A percentile compares a stretch with the other conserved stretches of the same genome.
phyloP scores from a whole-genome alignment of 2,797 vertebrate species.

The Clamator glandarius region DNA sequence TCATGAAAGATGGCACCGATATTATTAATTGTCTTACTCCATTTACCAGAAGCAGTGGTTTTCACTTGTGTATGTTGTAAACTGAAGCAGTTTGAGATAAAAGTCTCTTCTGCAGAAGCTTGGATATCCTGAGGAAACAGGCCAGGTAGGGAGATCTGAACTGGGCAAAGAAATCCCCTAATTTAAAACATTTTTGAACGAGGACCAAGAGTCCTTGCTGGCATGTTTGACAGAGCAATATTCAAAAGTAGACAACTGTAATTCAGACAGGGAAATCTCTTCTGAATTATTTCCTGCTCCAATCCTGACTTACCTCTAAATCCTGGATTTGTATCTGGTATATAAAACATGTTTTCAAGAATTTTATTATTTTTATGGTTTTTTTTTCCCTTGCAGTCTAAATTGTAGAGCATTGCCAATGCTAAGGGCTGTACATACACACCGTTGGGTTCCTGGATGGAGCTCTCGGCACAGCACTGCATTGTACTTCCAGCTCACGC shows the following conservation, averaged over 20 bases:
- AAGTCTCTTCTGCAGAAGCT: background rate
- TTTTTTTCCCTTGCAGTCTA: background rate
- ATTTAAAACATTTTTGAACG: background rate
- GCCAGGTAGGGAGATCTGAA: background rate
- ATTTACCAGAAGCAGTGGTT: background rate
- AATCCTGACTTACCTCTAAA: background rate
- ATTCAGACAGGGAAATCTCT: background rate
- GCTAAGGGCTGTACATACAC: background rate
- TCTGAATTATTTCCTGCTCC: background rate
- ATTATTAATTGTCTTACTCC: background rate
- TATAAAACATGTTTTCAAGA: background rate
- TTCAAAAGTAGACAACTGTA: background rate
- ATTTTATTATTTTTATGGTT: background rate
- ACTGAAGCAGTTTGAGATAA: background rate
- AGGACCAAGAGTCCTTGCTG: background rate
- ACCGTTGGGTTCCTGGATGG: rapidly evolving
- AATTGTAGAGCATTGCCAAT: background rate
- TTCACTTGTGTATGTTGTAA: background rate
- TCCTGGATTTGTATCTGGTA: background rate
- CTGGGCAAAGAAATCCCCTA: background rate
- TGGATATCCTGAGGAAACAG: background rate
- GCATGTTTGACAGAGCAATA: background rate
- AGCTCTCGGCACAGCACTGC: background rate
- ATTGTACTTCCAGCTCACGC: background rate
- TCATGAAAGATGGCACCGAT: rapidly evolving